Evolutionary conservation across 1,140 invertebrate genomes (phyloP).

Genomic region (Drosophila pectinifera): DNA sequence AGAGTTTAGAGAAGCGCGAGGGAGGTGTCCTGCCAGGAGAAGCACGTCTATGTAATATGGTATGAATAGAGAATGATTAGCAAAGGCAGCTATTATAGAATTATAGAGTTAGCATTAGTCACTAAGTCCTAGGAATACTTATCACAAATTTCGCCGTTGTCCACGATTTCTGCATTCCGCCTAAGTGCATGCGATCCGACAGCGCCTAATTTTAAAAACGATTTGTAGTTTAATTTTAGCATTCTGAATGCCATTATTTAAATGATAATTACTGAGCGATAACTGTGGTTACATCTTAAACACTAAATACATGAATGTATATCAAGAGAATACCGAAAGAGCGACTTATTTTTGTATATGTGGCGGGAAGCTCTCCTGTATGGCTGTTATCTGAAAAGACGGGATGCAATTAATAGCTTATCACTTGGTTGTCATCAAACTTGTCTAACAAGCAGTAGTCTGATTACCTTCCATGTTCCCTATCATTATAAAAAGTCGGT

Average conservation of each 20-base stretch:
- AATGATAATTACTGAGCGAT: conserved; percentile 75
- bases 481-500: neutral
- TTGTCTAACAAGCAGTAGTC: conserved; percentile 5
- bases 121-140: conserved; percentile 53
- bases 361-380: neutral
- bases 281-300: conserved; percentile 75
- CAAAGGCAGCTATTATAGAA: conserved; percentile 53
- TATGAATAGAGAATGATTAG: conserved; percentile 42
- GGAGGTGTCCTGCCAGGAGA: neutral
- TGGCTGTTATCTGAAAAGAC: conserved; percentile 5
- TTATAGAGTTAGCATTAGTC: conserved; percentile 46
- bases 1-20: conserved; percentile 23
- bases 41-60: conserved; percentile 18
- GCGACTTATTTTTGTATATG: neutral
- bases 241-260: conserved; percentile 83
- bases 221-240: conserved; percentile 78
- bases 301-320: conserved; percentile 57
- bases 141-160: conserved; percentile 37
- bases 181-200: conserved; percentile 20
- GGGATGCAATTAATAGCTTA: conserved; percentile 12
- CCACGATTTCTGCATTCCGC: conserved; percentile 10
- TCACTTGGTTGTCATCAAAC: conserved; percentile 10
- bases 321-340: conserved; percentile 19
- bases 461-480: neutral
- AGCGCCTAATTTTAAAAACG: conserved; percentile 53